Evolutionary conservation across 2,888 invertebrate genomes (phyloP).

Genomic region (Cylindroiulus punctatus): DNA sequence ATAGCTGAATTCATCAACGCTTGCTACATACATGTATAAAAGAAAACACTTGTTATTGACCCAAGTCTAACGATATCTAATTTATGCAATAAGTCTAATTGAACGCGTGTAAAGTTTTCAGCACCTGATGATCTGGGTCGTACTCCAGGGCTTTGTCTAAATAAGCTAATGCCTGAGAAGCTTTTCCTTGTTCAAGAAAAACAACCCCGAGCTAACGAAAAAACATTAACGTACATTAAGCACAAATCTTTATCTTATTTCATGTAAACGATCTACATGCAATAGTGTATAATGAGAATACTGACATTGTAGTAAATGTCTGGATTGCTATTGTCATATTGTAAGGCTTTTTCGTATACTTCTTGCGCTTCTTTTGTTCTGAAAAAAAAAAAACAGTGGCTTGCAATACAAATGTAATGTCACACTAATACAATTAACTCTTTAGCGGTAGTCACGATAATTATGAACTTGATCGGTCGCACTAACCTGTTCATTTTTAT

Average conservation of each 20-base stretch:
- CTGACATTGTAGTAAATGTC: slow-evolving; percentile 94
- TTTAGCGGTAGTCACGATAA: no score
- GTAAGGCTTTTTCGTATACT: slow-evolving; percentile 90
- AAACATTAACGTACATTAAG: not conserved
- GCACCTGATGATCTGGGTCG: slow-evolving; percentile 88
- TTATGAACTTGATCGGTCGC: not conserved
- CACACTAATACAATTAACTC: no score
- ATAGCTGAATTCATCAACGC: slow-evolving; percentile 95
- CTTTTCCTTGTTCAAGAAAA: slow-evolving; percentile 89
- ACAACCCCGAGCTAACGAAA: slow-evolving; percentile 85
- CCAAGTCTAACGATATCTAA: no score
- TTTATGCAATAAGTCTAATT: slow-evolving; percentile 43
- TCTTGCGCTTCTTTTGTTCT: slow-evolving; percentile 92
- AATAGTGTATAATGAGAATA: slow-evolving; percentile 61
- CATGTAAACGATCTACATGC: no score
- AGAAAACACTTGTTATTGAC: not conserved
- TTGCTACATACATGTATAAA: slow-evolving; percentile 71
- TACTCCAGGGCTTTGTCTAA: slow-evolving; percentile 91
- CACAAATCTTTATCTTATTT: not conserved
- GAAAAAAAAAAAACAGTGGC: slow-evolving; percentile 58
- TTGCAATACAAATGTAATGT: no score
- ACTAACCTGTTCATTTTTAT: slow-evolving; percentile 80
- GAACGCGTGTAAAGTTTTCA: not conserved
- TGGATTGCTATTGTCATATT: slow-evolving; percentile 92
- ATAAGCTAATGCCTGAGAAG: slow-evolving; percentile 88